Percentiles rank a stretch among this genome's conserved stretches.
These are phyloP conservation scores for Gambusia affinis DNA, from an alignment of 2,113 vertebrate genomes.

Conservation along the genomic window DNA sequence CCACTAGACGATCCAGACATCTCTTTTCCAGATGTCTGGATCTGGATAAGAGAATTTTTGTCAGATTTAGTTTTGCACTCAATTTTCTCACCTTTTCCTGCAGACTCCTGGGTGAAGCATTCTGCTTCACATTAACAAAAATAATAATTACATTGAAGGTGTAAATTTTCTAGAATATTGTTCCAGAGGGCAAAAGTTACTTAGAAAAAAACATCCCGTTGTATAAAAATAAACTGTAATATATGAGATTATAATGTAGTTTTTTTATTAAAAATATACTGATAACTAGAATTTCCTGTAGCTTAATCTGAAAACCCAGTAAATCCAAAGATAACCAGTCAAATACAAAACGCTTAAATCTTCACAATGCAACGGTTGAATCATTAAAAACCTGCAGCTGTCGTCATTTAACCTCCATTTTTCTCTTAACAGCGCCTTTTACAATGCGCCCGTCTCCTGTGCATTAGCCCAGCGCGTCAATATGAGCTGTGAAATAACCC, in stretches of 20 bases:
- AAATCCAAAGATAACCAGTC: not conserved
- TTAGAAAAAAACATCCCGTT: not conserved
- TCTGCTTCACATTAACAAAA: no score
- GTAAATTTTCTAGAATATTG: no score
- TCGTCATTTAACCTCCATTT: slow-evolving; percentile 9
- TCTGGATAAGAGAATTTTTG: no score
- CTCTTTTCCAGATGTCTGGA: no score
- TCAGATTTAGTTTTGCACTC: no score
- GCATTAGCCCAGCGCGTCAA: slow-evolving; percentile 14
- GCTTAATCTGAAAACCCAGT: not conserved
- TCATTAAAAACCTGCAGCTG: not conserved
- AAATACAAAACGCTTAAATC: not conserved
- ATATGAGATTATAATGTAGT: not conserved
- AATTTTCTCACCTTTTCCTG: no score
- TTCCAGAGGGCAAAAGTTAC: no score
- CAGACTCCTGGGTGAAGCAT: no score
- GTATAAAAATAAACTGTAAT: not conserved
- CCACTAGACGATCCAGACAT: no score
- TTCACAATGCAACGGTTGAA: not conserved
- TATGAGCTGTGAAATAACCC: slow-evolving; percentile 21
- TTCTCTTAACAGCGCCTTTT: slow-evolving; percentile 25
- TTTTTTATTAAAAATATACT: no score
- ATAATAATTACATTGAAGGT: not conserved
- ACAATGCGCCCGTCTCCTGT: slow-evolving; percentile 10
- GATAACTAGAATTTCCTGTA: not conserved